phyloP scores from a whole-genome alignment of 2,888 invertebrate species.

The Linnaemya tessellans region DNA sequence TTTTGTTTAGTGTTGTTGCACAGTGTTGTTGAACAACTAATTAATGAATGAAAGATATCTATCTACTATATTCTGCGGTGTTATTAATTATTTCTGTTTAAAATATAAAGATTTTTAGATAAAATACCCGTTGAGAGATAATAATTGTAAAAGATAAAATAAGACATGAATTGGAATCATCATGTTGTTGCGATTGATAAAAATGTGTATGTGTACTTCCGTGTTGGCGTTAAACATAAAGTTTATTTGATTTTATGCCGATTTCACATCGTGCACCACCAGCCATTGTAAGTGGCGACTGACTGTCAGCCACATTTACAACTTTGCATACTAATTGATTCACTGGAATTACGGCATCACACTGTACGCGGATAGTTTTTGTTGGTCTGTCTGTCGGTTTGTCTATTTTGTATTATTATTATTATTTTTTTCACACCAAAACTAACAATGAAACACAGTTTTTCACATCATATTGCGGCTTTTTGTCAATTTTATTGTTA shows the following conservation, averaged over 20 bases:
- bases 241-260: conserved; percentile 53
- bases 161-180: conserved; percentile 25
- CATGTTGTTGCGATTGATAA: conserved; percentile 28
- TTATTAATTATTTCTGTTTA: not conserved
- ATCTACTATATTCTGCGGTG: not conserved
- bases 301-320: conserved; percentile 35
- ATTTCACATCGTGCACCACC: conserved; percentile 1
- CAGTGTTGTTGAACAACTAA: not conserved
- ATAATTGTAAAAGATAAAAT: conserved; percentile 1
- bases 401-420: too few species aligned
- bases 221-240: conserved; percentile 67
- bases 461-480: conserved; percentile 31
- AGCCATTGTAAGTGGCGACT: conserved; percentile 6
- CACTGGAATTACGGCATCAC: conserved; percentile 26
- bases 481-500: conserved; percentile 48
- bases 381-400: not conserved
- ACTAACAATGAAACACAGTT: conserved; percentile 25
- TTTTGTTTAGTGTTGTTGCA: too few species aligned
- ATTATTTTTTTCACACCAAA: conserved; percentile 4
- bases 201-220: conserved; percentile 59
- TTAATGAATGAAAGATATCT: too few species aligned
- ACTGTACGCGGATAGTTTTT: not conserved
- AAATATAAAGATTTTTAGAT: not conserved
- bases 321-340: conserved; percentile 59
- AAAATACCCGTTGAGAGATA: not conserved